These are phyloP conservation scores for Corythucha ciliata DNA, from an alignment of 2,888 invertebrate species.

Conservation along the genomic window DNA sequence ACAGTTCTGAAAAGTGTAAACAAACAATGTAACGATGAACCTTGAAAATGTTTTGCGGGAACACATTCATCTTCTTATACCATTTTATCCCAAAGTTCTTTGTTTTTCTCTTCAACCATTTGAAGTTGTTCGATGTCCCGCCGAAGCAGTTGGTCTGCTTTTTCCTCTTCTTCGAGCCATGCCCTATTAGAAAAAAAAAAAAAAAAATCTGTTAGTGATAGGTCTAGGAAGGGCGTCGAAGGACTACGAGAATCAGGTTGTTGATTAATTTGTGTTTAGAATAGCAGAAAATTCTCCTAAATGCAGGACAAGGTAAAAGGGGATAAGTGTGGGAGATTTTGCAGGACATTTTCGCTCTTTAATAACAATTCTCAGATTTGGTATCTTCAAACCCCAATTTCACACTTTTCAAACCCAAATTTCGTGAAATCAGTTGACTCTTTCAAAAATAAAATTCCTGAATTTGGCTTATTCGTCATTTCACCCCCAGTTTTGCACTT, in stretches of 20 bases:
- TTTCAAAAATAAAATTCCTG: too few species aligned
- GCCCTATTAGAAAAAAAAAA: conserved; percentile 5
- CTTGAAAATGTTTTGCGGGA: neutral
- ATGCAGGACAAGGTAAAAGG: too few species aligned
- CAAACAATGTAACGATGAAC: neutral
- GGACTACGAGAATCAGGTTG: neutral
- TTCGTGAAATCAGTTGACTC: too few species aligned
- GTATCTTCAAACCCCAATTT: too few species aligned
- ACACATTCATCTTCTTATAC: neutral
- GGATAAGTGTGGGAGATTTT: too few species aligned
- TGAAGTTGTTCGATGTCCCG: conserved; percentile 20
- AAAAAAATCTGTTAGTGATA: neutral
- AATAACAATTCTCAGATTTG: too few species aligned
- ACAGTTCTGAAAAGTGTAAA: conserved; percentile 27
- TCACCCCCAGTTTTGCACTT: too few species aligned
- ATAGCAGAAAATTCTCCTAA: too few species aligned
- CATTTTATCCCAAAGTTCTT: conserved; percentile 17
- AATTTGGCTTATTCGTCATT: too few species aligned
- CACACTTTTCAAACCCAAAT: too few species aligned
- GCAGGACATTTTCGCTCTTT: too few species aligned
- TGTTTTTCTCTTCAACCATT: conserved; percentile 16
- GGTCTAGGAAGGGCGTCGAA: neutral
- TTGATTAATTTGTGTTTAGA: too few species aligned
- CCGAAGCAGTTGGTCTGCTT: conserved; percentile 19
- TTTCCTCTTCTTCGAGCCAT: conserved; percentile 22